phyloP scores from a whole-genome alignment of 2,888 invertebrate species.

The Trichogramma dendrolimi region DNA sequence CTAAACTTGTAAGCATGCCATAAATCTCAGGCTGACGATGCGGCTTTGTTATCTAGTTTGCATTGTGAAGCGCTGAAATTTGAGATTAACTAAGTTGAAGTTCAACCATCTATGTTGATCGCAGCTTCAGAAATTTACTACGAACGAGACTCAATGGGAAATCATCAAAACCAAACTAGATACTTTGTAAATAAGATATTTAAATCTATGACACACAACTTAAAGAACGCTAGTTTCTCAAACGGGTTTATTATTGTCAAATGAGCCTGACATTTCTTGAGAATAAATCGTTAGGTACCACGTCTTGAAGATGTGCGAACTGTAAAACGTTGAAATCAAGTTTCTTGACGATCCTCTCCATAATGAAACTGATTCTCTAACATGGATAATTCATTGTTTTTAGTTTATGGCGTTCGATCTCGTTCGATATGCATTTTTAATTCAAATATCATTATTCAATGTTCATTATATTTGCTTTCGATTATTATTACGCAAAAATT shows the following conservation, averaged over 20 bases:
- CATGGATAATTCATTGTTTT: not conserved
- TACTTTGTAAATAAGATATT: slow-evolving; percentile 32
- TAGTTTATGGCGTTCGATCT: slow-evolving; percentile 6
- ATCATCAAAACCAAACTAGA: slow-evolving; percentile 34
- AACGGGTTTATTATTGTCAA: slow-evolving; percentile 38
- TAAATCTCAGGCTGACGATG: slow-evolving; percentile 35
- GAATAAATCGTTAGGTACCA: slow-evolving; percentile 40
- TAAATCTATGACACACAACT: slow-evolving; percentile 31
- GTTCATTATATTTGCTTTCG: no score
- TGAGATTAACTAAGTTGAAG: slow-evolving; percentile 26
- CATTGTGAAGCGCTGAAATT: slow-evolving; percentile 33
- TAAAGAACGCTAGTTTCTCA: slow-evolving; percentile 32
- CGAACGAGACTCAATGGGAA: slow-evolving; percentile 32
- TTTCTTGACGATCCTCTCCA: slow-evolving; percentile 21
- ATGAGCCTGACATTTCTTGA: slow-evolving; percentile 46
- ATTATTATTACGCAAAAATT: no score
- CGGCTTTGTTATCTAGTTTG: slow-evolving; percentile 41
- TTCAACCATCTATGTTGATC: slow-evolving; percentile 28
- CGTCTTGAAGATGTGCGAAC: slow-evolving; percentile 22
- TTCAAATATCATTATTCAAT: no score
- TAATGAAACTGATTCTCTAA: slow-evolving; percentile 7
- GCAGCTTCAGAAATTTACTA: slow-evolving; percentile 30
- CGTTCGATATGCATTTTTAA: slow-evolving; percentile 6
- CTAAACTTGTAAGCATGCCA: slow-evolving; percentile 21
- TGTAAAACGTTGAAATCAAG: slow-evolving; percentile 22